These are phyloP conservation scores for Leptinotarsa lineolata DNA, from an alignment of 1,140 invertebrate species.

Conservation along the genomic window DNA sequence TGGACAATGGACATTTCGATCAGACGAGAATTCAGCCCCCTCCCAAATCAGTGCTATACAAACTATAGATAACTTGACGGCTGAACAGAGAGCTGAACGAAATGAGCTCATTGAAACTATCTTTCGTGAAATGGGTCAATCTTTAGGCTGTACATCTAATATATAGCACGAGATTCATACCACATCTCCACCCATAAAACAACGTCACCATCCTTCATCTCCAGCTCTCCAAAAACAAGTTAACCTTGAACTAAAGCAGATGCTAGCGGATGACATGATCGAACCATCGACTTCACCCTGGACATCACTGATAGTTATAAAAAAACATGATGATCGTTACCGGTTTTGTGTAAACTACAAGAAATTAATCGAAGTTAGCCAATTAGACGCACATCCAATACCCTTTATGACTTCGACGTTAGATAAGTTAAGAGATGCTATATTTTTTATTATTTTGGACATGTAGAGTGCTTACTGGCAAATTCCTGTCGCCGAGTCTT, in stretches of 20 bases:
- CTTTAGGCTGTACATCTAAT: slow-evolving; percentile 8
- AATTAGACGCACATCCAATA: no score
- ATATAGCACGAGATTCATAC: slow-evolving; percentile 1
- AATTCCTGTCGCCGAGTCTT: no score
- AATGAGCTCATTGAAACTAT: neutral
- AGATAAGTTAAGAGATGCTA: no score
- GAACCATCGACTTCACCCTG: slow-evolving; percentile 44
- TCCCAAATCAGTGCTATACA: neutral
- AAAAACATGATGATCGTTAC: slow-evolving; percentile 57
- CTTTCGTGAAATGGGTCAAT: neutral
- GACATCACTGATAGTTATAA: slow-evolving; percentile 56
- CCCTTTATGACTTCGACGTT: no score
- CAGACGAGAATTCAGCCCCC: no score
- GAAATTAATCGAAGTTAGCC: no score
- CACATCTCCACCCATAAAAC: slow-evolving; percentile 12
- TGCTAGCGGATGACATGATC: slow-evolving; percentile 45
- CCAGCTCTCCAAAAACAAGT: slow-evolving; percentile 26
- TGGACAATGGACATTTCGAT: no score
- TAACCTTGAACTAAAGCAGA: slow-evolving; percentile 27
- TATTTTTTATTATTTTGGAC: no score
- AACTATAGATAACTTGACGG: neutral
- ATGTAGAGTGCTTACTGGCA: no score
- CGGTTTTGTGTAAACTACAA: slow-evolving; percentile 49
- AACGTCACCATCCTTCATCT: slow-evolving; percentile 20
- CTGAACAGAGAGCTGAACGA: neutral